These are phyloP conservation scores for Fregata magnificens DNA, from an alignment of 2,113 vertebrate genomes.

Conservation along the genomic window DNA sequence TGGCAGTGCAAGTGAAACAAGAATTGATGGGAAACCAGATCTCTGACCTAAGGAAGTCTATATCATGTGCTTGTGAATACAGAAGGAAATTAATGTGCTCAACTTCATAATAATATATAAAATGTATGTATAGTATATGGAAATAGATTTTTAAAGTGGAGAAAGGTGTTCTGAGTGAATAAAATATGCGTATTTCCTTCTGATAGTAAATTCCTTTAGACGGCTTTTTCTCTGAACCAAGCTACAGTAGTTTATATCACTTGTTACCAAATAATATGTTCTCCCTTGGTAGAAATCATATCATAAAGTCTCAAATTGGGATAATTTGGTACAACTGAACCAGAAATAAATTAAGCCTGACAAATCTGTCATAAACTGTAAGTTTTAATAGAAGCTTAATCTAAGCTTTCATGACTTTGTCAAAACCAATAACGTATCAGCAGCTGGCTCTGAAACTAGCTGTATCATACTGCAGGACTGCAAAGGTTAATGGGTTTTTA, in stretches of 20 bases:
- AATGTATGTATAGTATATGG: background rate
- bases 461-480: constrained; percentile 25
- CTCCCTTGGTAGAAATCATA: constrained; percentile 23
- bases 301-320: constrained; percentile 56
- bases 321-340: constrained; percentile 68
- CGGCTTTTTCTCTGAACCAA: background rate
- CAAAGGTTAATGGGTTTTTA: constrained; percentile 56
- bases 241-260: constrained; percentile 1
- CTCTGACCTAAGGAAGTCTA: background rate
- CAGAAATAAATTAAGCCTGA: constrained; percentile 77
- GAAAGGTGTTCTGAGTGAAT: background rate
- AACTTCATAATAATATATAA: background rate
- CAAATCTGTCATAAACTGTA: constrained; percentile 75
- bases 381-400: constrained; percentile 73
- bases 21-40: background rate
- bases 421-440: constrained; percentile 72
- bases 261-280: constrained; percentile 38
- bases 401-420: constrained; percentile 75
- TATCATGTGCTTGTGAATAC: background rate
- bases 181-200: background rate
- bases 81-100: background rate
- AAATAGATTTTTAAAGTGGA: background rate
- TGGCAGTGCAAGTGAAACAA: background rate
- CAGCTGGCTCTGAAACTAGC: constrained; percentile 23
- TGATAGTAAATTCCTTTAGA: background rate